phyloP scores from a whole-genome alignment of 2,113 vertebrate genomes.

The Okapia johnstoni region DNA sequence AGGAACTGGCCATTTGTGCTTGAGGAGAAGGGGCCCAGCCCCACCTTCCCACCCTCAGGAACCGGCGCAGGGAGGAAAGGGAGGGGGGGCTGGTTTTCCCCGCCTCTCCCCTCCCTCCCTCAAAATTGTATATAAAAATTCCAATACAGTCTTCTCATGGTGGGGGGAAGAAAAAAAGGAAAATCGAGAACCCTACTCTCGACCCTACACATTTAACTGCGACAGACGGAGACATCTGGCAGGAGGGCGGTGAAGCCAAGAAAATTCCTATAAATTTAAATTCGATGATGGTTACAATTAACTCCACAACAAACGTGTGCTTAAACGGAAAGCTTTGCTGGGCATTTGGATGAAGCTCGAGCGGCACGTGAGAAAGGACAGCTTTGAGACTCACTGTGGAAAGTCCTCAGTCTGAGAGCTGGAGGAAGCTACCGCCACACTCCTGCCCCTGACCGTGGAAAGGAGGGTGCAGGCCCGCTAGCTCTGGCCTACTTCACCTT shows the following conservation, averaged over 20 bases:
- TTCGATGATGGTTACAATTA: constrained; percentile 78
- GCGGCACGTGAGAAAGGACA: constrained; percentile 38
- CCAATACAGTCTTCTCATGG: constrained; percentile 48
- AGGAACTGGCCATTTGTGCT: constrained; percentile 65
- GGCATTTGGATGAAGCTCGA: constrained; percentile 36
- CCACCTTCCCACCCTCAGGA: constrained; percentile 15
- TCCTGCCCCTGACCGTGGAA: background rate
- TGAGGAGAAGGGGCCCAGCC: background rate
- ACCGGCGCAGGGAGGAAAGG: background rate
- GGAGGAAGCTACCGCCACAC: background rate
- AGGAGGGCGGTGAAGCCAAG: constrained; percentile 64
- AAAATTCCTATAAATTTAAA: constrained; percentile 78
- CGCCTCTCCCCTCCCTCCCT: background rate
- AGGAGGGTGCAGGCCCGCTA: background rate
- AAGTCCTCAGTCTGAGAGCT: background rate
- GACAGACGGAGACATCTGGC: constrained; percentile 74
- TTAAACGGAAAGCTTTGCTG: constrained; percentile 57
- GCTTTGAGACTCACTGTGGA: background rate
- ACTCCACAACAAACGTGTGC: constrained; percentile 70
- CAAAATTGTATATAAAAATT: constrained; percentile 65
- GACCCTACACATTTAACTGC: constrained; percentile 58
- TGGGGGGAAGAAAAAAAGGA: background rate
- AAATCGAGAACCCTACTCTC: background rate
- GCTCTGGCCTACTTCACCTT: background rate
- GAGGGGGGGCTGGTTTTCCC: background rate